These are phyloP conservation scores for Anoplophora glabripennis DNA, from an alignment of 1,140 invertebrate genomes.

Conservation along the genomic window DNA sequence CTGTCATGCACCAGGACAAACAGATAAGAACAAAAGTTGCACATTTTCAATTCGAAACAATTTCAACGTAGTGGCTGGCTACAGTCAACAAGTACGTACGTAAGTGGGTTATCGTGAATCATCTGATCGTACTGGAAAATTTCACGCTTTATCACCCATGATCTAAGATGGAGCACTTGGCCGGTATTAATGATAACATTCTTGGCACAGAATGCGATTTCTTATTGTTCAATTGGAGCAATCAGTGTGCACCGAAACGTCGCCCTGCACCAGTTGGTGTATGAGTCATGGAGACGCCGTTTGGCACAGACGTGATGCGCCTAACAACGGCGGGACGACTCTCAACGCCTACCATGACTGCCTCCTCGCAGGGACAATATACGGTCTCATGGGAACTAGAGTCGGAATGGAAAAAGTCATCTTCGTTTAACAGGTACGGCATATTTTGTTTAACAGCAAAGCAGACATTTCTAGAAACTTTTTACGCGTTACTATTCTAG, in stretches of 20 bases:
- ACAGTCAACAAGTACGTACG: constrained; percentile 30
- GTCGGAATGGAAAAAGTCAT: too few species aligned
- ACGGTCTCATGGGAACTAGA: too few species aligned
- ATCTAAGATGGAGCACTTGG: constrained; percentile 7
- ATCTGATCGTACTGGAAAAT: constrained; percentile 14
- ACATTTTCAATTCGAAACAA: background rate
- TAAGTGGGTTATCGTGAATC: constrained; percentile 9
- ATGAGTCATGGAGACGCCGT: constrained; percentile 33
- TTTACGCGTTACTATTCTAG: too few species aligned
- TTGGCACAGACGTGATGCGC: constrained; percentile 31
- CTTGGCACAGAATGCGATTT: constrained; percentile 27
- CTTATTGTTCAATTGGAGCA: constrained; percentile 27
- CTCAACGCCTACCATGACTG: too few species aligned
- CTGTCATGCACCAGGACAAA: too few species aligned
- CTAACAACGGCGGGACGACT: constrained; percentile 13
- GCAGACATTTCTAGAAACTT: too few species aligned
- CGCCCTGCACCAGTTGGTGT: constrained; percentile 17
- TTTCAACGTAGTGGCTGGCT: background rate
- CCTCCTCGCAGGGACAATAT: too few species aligned
- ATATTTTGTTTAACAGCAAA: too few species aligned
- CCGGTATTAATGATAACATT: constrained; percentile 24
- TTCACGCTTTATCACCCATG: constrained; percentile 30
- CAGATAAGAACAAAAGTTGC: too few species aligned
- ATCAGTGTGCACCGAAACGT: constrained; percentile 20
- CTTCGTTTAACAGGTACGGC: too few species aligned